These are phyloP conservation scores for Ligdia adustata DNA, from an alignment of 2,888 invertebrate genomes.

Conservation along the genomic window DNA sequence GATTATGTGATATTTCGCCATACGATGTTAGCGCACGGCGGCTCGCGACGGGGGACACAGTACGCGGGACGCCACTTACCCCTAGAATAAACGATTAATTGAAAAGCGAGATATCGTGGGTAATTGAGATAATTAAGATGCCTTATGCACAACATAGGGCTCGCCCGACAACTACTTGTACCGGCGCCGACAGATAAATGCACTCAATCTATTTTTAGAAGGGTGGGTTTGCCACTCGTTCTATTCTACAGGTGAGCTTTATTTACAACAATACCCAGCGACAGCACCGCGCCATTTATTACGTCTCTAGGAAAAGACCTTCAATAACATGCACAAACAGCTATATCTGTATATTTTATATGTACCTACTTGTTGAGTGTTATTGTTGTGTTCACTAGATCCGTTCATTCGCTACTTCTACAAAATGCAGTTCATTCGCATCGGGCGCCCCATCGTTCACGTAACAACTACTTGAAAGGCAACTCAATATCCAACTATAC, in stretches of 20 bases:
- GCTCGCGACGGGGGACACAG: constrained; percentile 4
- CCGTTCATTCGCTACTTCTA: no score
- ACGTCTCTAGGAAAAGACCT: no score
- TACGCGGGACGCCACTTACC: background rate
- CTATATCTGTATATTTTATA: no score
- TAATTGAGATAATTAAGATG: constrained; percentile 5
- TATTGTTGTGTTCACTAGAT: no score
- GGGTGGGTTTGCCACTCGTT: no score
- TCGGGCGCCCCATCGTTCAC: constrained; percentile 53
- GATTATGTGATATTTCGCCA: constrained; percentile 11
- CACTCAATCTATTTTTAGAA: background rate
- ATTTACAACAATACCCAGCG: no score
- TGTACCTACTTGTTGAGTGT: no score
- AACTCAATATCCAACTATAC: constrained; percentile 57
- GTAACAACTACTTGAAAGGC: constrained; percentile 58
- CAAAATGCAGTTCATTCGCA: constrained; percentile 9
- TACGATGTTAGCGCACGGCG: constrained; percentile 1
- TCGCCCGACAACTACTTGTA: background rate
- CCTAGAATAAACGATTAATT: constrained; percentile 9
- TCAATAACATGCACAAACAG: no score
- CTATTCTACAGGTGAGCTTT: no score
- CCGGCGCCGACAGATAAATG: background rate
- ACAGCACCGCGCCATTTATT: no score
- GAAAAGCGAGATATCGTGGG: constrained; percentile 1
- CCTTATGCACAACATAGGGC: background rate